Evolutionary conservation across 1,140 invertebrate genomes (phyloP).

Genomic region (Lutraria rhynchaena): DNA sequence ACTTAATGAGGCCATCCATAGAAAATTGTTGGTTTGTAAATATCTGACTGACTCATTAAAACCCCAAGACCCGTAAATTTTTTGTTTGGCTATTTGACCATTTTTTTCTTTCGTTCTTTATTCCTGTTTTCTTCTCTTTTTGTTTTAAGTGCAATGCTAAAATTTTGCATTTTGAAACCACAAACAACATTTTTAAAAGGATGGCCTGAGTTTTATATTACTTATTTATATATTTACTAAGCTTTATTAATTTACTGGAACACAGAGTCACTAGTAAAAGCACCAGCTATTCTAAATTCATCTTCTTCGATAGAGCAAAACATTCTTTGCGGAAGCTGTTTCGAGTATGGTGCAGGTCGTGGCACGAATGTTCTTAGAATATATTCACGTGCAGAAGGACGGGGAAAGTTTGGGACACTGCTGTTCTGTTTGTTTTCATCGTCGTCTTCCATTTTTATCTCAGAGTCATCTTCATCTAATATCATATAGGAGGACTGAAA

Average conservation of each 20-base stretch:
- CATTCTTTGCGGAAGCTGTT: slow-evolving; percentile 86
- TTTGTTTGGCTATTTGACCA: too few relatives aligned
- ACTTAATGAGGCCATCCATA: too few relatives aligned
- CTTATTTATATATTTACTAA: slow-evolving; percentile 5
- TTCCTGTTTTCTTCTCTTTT: too few relatives aligned
- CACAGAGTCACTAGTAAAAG: slow-evolving; percentile 88
- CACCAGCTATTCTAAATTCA: slow-evolving; percentile 87
- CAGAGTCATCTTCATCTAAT: slow-evolving; percentile 73
- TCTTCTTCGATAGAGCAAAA: slow-evolving; percentile 86
- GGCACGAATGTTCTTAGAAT: slow-evolving; percentile 86
- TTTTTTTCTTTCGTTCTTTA: too few relatives aligned
- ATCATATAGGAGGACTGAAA: slow-evolving; percentile 68
- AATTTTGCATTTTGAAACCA: too few relatives aligned
- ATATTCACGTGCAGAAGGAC: slow-evolving; percentile 86
- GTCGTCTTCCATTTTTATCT: background rate
- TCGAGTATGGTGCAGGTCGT: slow-evolving; percentile 86
- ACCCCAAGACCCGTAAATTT: too few relatives aligned
- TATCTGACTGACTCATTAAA: too few relatives aligned
- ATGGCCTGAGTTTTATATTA: too few relatives aligned
- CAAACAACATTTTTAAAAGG: too few relatives aligned
- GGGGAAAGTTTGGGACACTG: slow-evolving; percentile 83
- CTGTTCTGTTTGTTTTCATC: slow-evolving; percentile 49
- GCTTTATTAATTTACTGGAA: slow-evolving; percentile 84
- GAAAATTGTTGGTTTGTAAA: too few relatives aligned
- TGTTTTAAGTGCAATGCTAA: too few relatives aligned